Evolutionary conservation across 2,888 invertebrate genomes (phyloP), one percentile per base, ranked within the genome.

Genomic region (Yponomeuta malinellus): DNA sequence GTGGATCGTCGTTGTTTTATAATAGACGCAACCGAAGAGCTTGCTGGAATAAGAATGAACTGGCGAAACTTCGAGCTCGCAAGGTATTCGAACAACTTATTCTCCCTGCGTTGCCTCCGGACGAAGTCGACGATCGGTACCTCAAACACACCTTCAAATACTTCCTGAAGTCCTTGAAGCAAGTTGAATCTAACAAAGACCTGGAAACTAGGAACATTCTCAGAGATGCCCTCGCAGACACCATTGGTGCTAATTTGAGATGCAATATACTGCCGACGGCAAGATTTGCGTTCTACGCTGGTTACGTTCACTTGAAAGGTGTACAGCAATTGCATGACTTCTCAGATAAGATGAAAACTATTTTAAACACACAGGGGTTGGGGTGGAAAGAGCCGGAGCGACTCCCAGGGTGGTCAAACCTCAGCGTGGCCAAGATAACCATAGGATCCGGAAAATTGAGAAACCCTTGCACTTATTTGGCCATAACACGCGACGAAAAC

Each of bases 201-300:
- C 71, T 72, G 8, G 76, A 76, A 59, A 80, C 79, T 33, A 76
- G 75, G 12, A 31, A 31, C 1, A 76, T 88, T 71, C 77, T 90
- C 1, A 85, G 82, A 77, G 83, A 86, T 73, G 85, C 85, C 15
- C 73, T 91, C 43, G 82, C 82, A 0, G 91, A 92, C 71, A 82
- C 89, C 1, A 81, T 91, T 48, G 91, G 91, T 67, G 88, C 85
- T n/a, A 86, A 89, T 73, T 76, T 92, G 70, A 82, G 83, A 72
- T 80, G 78, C 71, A 85, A 87, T 75, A 80, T 89, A 71, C 81
- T 92, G n/a, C 91, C 90, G 12, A 78, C 84, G 2, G 80, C 83
- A 52, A 81, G 90, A 74, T 87, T 89, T 74, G 88, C 90, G 8
- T 92, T 86, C 72, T 92, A 92, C 71, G 90, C 90, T 8, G 91